Conservation (phyloP, 2,113 vertebrate genomes). For the Mormyrus iriodes region DNA sequence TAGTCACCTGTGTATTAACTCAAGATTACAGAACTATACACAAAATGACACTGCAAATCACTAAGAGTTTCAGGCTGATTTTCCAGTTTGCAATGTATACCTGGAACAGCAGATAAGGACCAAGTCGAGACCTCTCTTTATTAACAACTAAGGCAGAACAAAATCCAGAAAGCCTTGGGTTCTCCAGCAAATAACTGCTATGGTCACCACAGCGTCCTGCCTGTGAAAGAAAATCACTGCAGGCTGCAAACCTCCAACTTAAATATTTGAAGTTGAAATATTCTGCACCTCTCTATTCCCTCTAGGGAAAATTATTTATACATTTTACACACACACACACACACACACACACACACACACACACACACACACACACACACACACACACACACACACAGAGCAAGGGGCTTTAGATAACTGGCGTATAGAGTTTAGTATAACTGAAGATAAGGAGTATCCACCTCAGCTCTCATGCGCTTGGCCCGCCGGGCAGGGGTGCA, state of each 20-base stretch:
- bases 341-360: no score
- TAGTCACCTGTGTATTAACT: not conserved
- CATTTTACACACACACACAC: not conserved
- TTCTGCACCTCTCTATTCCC: not conserved
- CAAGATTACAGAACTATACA: not conserved
- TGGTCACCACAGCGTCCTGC: not conserved
- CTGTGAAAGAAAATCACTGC: not conserved
- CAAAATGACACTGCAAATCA: not conserved
- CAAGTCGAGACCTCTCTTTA: not conserved
- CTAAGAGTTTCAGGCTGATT: not conserved
- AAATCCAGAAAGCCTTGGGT: not conserved
- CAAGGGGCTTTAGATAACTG: not conserved
- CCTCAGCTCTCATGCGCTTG: slow-evolving; percentile 84
- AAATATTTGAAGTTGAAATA: not conserved
- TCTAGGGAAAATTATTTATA: not conserved
- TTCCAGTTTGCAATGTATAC: not conserved
- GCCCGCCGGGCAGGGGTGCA: slow-evolving; percentile 83
- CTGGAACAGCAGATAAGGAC: not conserved
- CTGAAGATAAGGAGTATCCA: slow-evolving; percentile 49
- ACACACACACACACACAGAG: not conserved
- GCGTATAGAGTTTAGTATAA: no score
- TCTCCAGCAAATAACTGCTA: not conserved
- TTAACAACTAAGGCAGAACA: not conserved
- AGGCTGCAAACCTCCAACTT: not conserved
- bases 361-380: no score